Percentiles rank a stretch among this genome's conserved stretches.
Evolutionary conservation across 2,797 vertebrate genomes (phyloP).

Genomic region (Lagorchestes hirsutus): DNA sequence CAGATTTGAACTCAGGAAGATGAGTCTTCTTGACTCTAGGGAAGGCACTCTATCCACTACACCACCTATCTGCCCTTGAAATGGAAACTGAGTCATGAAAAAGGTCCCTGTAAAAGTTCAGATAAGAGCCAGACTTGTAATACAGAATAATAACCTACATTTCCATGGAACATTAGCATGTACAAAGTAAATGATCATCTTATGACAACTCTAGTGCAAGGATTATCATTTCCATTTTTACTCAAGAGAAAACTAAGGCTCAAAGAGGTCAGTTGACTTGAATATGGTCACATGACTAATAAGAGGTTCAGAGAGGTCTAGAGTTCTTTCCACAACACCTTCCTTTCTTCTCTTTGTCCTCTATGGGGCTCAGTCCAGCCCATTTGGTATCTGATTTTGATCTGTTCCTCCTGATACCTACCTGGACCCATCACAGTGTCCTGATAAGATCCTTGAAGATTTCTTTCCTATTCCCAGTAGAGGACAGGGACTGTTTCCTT

Average conservation of each 20-base stretch:
- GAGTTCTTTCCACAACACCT: background rate
- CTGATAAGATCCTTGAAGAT: background rate
- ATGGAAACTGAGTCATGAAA: background rate
- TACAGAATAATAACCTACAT: background rate
- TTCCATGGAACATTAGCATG: background rate
- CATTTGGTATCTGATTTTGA: background rate
- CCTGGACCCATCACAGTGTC: background rate
- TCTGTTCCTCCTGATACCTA: background rate
- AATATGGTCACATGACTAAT: background rate
- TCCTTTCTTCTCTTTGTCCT: background rate
- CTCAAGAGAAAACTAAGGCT: background rate
- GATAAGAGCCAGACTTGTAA: background rate
- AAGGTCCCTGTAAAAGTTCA: background rate
- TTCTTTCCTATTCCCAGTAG: background rate
- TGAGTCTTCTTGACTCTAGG: background rate
- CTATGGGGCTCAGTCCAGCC: background rate
- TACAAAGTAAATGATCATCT: background rate
- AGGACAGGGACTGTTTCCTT: background rate
- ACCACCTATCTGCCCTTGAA: background rate
- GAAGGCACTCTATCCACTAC: background rate
- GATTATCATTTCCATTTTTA: background rate
- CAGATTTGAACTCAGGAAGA: background rate
- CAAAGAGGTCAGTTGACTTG: background rate
- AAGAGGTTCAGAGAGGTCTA: background rate
- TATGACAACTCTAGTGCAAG: background rate